Conservation (phyloP, 2,888 invertebrate genomes). For the Dryobota labecula region DNA sequence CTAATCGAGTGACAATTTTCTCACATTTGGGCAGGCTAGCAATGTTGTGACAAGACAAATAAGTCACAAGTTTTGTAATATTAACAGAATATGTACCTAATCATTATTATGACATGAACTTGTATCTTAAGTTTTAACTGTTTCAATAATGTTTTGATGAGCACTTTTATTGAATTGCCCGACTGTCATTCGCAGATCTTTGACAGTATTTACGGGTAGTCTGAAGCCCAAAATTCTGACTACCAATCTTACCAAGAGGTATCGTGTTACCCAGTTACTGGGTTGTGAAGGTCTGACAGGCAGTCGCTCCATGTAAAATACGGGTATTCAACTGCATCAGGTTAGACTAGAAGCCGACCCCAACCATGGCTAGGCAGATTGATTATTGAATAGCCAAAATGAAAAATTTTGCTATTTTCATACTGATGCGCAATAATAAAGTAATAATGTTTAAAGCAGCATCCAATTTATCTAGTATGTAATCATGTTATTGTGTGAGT, state of each 20-base stretch:
- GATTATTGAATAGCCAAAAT: not conserved
- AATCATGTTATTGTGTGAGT: not conserved
- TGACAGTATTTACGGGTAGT: not conserved
- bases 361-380: not conserved
- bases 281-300: not conserved
- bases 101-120: not conserved
- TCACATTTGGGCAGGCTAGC: slow-evolving; percentile 13
- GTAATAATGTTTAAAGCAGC: not conserved
- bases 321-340: not conserved
- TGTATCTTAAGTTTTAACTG: not conserved
- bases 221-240: not conserved
- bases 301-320: not conserved
- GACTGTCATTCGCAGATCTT: not conserved
- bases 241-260: not conserved
- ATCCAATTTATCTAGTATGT: not conserved
- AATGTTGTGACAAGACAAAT: slow-evolving; percentile 5
- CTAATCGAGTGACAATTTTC: slow-evolving; percentile 1
- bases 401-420: not conserved
- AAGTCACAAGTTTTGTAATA: not conserved
- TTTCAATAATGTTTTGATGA: not conserved
- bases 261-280: not conserved
- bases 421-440: not conserved
- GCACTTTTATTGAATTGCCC: not conserved
- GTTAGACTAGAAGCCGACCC: not conserved
- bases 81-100: slow-evolving; percentile 7